phyloP scores from a whole-genome alignment of 2,888 invertebrate genomes.

The Leptura quadrifasciata region DNA sequence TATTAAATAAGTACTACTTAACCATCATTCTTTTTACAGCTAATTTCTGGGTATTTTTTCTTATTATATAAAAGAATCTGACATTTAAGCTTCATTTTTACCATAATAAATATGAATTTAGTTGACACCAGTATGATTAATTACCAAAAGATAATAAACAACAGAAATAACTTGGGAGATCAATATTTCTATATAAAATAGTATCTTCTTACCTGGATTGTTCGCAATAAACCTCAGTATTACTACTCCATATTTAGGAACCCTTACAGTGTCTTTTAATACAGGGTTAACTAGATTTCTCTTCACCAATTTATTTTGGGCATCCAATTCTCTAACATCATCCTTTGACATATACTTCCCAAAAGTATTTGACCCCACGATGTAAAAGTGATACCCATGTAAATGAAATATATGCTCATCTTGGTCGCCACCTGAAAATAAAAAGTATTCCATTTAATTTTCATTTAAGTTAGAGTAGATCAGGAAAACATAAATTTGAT shows the following conservation, averaged over 20 bases:
- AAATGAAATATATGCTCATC: conserved; percentile 84
- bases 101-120: no score
- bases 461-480: no score
- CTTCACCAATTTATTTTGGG: conserved; percentile 74
- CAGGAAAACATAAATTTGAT: no score
- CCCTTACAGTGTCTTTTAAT: conserved; percentile 83
- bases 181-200: conserved; percentile 13
- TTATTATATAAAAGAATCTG: no score
- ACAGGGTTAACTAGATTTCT: conserved; percentile 80
- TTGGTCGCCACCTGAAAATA: conserved; percentile 77
- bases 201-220: conserved; percentile 79
- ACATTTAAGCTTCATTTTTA: no score
- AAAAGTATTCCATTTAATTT: no score
- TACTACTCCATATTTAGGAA: conserved; percentile 83
- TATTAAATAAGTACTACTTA: no score
- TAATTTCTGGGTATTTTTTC: no score
- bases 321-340: conserved; percentile 77
- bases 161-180: no score
- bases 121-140: no score
- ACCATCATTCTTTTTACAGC: no score
- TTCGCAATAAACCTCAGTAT: conserved; percentile 84
- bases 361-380: conserved; percentile 78
- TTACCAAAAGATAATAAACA: no score
- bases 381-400: conserved; percentile 84
- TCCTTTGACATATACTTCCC: conserved; percentile 75